phyloP scores from a whole-genome alignment of 2,888 invertebrate species.

The Drosophila greeni region DNA sequence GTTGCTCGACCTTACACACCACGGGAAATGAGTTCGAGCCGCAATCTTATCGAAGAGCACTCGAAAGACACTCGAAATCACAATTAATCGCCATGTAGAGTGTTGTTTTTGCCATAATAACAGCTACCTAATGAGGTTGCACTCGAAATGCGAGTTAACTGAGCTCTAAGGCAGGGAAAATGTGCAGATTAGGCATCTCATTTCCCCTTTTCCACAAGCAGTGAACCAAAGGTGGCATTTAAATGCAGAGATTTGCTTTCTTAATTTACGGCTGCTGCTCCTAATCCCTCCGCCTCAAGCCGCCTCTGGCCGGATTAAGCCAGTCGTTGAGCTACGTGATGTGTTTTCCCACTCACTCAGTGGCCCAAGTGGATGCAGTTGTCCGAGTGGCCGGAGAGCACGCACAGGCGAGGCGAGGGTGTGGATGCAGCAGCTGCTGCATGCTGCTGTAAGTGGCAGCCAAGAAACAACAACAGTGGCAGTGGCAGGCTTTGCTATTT shows the following conservation, averaged over 20 bases:
- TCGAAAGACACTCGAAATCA: constrained; percentile 6
- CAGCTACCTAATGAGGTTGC: neutral
- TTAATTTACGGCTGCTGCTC: constrained; percentile 15
- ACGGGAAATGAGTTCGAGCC: constrained; percentile 10
- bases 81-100: constrained; percentile 2
- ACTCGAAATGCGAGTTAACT: neutral
- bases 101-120: neutral
- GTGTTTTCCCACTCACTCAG: constrained; percentile 22
- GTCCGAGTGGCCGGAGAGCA: constrained; percentile 44
- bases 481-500: constrained; percentile 33
- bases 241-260: constrained; percentile 3
- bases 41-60: constrained; percentile 5
- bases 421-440: constrained; percentile 1
- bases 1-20: constrained; percentile 22
- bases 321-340: constrained; percentile 4
- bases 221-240: constrained; percentile 7
- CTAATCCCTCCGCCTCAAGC: constrained; percentile 9
- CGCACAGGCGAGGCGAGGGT: constrained; percentile 45
- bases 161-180: neutral
- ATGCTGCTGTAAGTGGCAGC: constrained; percentile 8
- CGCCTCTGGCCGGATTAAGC: constrained; percentile 25
- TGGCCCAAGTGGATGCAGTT: constrained; percentile 29
- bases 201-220: neutral
- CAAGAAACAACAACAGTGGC: constrained; percentile 18
- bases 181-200: neutral